Evolutionary conservation across 30 jellyfish, hydroid and myxozoan species (phyloP).

Genomic region (Mastigias papua): DNA sequence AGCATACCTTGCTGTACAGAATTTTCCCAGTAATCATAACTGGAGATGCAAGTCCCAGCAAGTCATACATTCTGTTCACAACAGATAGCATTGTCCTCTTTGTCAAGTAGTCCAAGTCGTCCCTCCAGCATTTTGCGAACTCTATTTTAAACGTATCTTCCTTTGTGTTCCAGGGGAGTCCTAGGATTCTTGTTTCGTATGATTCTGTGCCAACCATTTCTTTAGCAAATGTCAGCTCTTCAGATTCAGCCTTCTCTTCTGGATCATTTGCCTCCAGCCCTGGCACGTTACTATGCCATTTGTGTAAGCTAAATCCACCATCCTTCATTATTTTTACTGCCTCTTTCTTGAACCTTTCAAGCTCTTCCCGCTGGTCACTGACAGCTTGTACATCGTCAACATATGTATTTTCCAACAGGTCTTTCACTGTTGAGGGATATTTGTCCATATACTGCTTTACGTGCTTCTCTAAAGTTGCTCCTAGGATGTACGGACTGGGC

Average conservation of each 20-base stretch:
- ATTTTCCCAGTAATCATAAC: slow-evolving; percentile 40
- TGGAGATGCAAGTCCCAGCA: slow-evolving; percentile 32
- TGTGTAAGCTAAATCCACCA: too few species aligned
- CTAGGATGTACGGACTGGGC: slow-evolving; percentile 75
- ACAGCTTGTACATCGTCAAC: slow-evolving; percentile 23
- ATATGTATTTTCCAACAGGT: slow-evolving; percentile 12
- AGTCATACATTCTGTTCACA: slow-evolving; percentile 37
- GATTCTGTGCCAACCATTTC: slow-evolving; percentile 21
- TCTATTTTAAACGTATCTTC: slow-evolving; percentile 34
- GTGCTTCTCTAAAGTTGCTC: slow-evolving; percentile 68
- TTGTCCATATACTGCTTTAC: slow-evolving; percentile 11
- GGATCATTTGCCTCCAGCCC: too few species aligned
- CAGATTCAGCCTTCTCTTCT: too few species aligned
- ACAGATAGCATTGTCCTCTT: slow-evolving; percentile 53
- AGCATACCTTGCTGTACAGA: slow-evolving; percentile 21
- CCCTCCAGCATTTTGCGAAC: slow-evolving; percentile 34
- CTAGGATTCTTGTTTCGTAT: slow-evolving; percentile 37
- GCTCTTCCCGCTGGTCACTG: slow-evolving; percentile 18
- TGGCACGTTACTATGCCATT: too few species aligned
- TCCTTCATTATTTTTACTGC: too few species aligned
- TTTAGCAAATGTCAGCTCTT: slow-evolving; percentile 43
- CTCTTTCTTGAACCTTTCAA: slow-evolving; percentile 25
- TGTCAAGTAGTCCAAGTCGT: slow-evolving; percentile 27
- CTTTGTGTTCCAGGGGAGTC: slow-evolving; percentile 59
- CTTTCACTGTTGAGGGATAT: slow-evolving; percentile 1